Evolutionary conservation across 2,113 vertebrate species (phyloP).

Genomic region (Corythoichthys haematopterus): DNA sequence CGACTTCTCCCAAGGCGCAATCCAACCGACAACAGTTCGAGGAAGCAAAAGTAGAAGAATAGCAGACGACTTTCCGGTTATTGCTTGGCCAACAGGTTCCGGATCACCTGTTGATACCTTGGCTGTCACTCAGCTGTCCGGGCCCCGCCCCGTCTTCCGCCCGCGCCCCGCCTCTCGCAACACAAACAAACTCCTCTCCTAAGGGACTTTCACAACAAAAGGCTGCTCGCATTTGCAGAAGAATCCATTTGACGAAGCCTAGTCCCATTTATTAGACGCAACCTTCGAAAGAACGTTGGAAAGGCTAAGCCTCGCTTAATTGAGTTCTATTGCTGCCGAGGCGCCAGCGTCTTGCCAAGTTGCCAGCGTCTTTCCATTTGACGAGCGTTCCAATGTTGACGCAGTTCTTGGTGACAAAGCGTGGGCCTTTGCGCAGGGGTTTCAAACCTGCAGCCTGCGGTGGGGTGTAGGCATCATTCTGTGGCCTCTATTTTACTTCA

Average conservation of each 20-base stretch:
- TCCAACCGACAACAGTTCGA: not conserved
- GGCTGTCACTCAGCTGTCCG: not conserved
- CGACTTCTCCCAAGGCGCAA: not conserved
- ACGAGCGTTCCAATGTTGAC: too few species aligned
- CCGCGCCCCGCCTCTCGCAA: not conserved
- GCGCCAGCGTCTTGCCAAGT: too few species aligned
- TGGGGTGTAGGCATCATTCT: too few species aligned
- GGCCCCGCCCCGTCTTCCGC: not conserved
- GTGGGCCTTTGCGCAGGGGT: too few species aligned
- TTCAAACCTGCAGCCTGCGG: too few species aligned
- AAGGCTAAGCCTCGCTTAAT: too few species aligned
- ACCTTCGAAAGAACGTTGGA: too few species aligned
- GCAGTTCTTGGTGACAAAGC: too few species aligned
- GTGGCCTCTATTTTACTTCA: too few species aligned
- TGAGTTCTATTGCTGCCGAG: too few species aligned
- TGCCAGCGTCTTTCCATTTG: too few species aligned
- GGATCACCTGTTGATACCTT: slow-evolving; percentile 9
- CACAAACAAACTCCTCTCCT: not conserved
- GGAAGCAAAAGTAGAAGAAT: not conserved
- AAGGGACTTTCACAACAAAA: not conserved
- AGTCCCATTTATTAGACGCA: too few species aligned
- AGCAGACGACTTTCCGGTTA: not conserved
- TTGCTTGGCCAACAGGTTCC: not conserved
- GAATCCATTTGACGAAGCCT: not conserved
- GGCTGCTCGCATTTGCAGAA: not conserved